Conservation (phyloP, 2,888 invertebrate species). For the Cheilosia scutellata region DNA sequence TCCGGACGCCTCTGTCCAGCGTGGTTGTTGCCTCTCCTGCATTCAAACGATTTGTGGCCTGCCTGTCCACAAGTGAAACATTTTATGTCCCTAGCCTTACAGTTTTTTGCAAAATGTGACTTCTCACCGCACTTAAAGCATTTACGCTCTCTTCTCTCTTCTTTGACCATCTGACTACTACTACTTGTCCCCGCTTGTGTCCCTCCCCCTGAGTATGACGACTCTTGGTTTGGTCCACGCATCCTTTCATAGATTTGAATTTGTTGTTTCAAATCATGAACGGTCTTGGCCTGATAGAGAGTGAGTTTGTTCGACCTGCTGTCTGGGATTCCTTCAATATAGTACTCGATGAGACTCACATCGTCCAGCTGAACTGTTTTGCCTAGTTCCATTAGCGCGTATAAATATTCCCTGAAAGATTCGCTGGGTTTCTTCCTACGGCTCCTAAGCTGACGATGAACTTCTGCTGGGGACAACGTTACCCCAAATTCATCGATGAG, state of each 20-base stretch:
- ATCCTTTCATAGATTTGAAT: constrained; percentile 26
- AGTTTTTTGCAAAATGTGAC: constrained; percentile 3
- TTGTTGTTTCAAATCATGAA: constrained; percentile 33
- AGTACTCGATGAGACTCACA: constrained; percentile 60
- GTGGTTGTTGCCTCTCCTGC: neutral
- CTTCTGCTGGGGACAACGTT: constrained; percentile 44
- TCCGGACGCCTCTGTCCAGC: neutral
- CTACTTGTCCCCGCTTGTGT: neutral
- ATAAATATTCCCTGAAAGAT: constrained; percentile 50
- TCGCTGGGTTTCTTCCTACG: constrained; percentile 37
- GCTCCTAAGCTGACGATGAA: constrained; percentile 38
- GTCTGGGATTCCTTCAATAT: constrained; percentile 54
- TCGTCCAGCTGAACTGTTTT: constrained; percentile 56
- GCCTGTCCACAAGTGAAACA: too few species aligned
- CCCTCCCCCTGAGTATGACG: constrained; percentile 29
- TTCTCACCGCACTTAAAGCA: constrained; percentile 29
- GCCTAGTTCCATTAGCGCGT: constrained; percentile 46
- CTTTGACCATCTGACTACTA: neutral
- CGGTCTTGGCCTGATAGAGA: constrained; percentile 45
- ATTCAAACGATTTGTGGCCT: too few species aligned
- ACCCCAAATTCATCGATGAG: constrained; percentile 50
- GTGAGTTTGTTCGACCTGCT: constrained; percentile 34
- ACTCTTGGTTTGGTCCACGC: constrained; percentile 27
- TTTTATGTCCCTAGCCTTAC: too few species aligned
- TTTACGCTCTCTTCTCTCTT: constrained; percentile 1